Base-by-base conservation (phyloP, 2,113 vertebrate species). In the Perca fluviatilis region DNA sequence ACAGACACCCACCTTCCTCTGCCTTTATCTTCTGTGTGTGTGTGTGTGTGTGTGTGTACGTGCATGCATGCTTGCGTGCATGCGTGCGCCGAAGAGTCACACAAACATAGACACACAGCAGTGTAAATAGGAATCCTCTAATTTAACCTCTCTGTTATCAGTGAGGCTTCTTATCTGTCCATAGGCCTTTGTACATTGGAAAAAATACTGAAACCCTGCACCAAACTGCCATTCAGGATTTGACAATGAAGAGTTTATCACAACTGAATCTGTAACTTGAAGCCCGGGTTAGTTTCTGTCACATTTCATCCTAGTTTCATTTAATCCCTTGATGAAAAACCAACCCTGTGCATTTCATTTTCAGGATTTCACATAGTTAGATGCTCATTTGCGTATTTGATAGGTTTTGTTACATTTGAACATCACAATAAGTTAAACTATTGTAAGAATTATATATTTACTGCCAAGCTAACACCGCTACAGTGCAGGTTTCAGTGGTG, bases 1-100 rank as follows among this genome's bases (percentile, higher is more conserved):
- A 85, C 74, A 85, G 80, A 82, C 88, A 63, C 88, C 89, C 84
- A 90, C 88, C 79, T 89, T 89, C 86, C 86, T 84, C 73, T 82
- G 66, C 66, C 40, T 86, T 88, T 66, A 66, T 84, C 72, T 75
- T 3, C 25, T 53, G 33, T 69, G 40, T 7, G 25, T 83, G 46
- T 79, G 18, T 18, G 6, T 7, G 23, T 78, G 5, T 6, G 25
- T 80, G 46, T 79, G 12, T 43, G 27, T 53, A 13, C 18, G 6
- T 69, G 50, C 71, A 49, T 74, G 56, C 30, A 21, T 14, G 16
- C 16, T 10, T 0, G 16, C 21, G 18, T 23, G 27, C 76, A 57
- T 79, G 15, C 33, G 47, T 60, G 18, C 19, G 9, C 56, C 4
- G 3, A 73, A 83, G 53, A 78, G 60, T 66, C 80, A 21, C 63